A percentile compares a stretch with the other conserved stretches of the same genome.
These are phyloP conservation scores for Bombus haemorrhoidalis DNA, from an alignment of 1,140 invertebrate species.

Conservation along the genomic window DNA sequence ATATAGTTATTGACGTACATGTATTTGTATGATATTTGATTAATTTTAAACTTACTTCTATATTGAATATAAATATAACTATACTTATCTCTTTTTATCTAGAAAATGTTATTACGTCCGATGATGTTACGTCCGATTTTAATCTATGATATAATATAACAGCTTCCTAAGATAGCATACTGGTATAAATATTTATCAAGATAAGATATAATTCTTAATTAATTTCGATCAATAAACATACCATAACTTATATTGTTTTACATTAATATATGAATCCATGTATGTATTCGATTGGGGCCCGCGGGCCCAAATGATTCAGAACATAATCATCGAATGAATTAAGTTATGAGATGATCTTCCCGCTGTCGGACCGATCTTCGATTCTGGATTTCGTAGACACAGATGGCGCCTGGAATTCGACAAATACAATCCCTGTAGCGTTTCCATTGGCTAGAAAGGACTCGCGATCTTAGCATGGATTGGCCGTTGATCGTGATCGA, in stretches of 20 bases:
- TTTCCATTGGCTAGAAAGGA: slow-evolving; percentile 3
- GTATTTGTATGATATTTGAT: neutral
- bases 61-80: neutral
- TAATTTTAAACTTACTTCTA: neutral
- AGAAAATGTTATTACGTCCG: neutral
- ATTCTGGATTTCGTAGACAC: neutral
- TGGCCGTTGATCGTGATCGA: slow-evolving; percentile 37
- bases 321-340: slow-evolving; percentile 12
- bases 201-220: neutral
- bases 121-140: neutral
- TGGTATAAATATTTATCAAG: neutral
- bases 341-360: neutral
- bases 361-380: neutral
- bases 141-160: neutral
- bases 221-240: neutral
- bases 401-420: slow-evolving; percentile 22
- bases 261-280: neutral
- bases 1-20: neutral
- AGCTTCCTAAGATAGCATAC: neutral
- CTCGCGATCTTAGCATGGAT: neutral
- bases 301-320: neutral
- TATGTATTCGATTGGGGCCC: neutral
- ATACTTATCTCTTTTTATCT: neutral
- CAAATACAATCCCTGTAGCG: neutral
- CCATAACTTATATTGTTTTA: no score